These are phyloP conservation scores for Lasius platythorax DNA, from an alignment of 2,888 invertebrate species.

Conservation along the genomic window DNA sequence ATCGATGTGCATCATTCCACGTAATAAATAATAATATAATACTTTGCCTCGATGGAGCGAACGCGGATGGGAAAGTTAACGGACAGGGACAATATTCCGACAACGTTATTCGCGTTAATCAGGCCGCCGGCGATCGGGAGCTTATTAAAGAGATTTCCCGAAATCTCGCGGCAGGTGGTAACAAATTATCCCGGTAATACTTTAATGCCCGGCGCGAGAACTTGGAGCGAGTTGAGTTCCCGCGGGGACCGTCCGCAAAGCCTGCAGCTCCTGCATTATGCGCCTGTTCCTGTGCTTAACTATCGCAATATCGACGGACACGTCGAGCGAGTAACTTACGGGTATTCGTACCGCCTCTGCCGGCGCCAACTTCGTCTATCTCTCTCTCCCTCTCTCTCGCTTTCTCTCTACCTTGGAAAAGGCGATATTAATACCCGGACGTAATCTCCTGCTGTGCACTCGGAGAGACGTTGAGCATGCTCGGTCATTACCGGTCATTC, in stretches of 20 bases:
- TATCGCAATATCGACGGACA: constrained; percentile 75
- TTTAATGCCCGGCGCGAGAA: constrained; percentile 67
- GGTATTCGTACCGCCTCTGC: constrained; percentile 69
- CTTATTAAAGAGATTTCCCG: constrained; percentile 63
- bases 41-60: not conserved
- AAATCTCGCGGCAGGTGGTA: constrained; percentile 63
- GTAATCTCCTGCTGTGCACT: constrained; percentile 66
- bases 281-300: constrained; percentile 67
- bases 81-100: constrained; percentile 45
- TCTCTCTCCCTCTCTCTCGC: too few species aligned
- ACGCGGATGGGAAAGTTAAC: constrained; percentile 28
- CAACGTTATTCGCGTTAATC: constrained; percentile 51
- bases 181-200: constrained; percentile 72
- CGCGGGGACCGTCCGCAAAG: constrained; percentile 56
- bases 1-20: not conserved
- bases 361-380: constrained; percentile 51
- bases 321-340: constrained; percentile 68
- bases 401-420: constrained; percentile 53
- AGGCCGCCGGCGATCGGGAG: constrained; percentile 53
- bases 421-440: constrained; percentile 72
- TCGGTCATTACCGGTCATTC: constrained; percentile 44
- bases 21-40: not conserved
- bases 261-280: constrained; percentile 60
- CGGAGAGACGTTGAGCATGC: constrained; percentile 55
- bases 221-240: constrained; percentile 63